These are phyloP conservation scores for Anthopleura xanthogrammica DNA, from an alignment of 92 coral and sea anemone genomes.

Conservation along the genomic window DNA sequence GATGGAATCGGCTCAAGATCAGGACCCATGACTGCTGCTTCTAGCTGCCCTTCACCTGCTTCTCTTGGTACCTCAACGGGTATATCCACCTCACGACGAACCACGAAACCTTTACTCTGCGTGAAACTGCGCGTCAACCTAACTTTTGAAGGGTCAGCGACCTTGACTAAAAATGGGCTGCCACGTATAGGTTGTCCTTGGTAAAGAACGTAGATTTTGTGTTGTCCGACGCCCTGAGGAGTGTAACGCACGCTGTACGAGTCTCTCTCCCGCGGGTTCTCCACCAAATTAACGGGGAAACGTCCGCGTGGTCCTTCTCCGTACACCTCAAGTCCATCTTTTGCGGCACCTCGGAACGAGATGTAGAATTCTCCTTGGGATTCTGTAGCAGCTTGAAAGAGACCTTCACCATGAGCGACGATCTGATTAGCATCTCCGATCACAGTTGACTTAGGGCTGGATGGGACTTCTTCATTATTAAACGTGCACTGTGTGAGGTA, in stretches of 20 bases:
- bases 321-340: constrained; percentile 79
- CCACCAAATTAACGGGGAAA: constrained; percentile 74
- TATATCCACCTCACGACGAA: constrained; percentile 80
- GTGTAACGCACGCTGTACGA: constrained; percentile 82
- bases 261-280: constrained; percentile 75
- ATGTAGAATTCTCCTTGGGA: constrained; percentile 77
- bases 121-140: neutral
- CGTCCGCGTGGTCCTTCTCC: constrained; percentile 93
- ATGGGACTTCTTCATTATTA: constrained; percentile 85
- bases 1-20: constrained; percentile 73
- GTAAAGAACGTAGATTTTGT: constrained; percentile 81
- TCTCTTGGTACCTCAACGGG: constrained; percentile 85
- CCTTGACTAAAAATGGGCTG: constrained; percentile 90
- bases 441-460: constrained; percentile 73
- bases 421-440: constrained; percentile 80
- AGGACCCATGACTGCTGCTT: constrained; percentile 77
- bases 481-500: constrained; percentile 73
- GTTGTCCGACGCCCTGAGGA: constrained; percentile 78
- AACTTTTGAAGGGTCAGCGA: constrained; percentile 43
- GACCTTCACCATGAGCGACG: constrained; percentile 89
- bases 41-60: constrained; percentile 93
- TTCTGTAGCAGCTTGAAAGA: constrained; percentile 54
- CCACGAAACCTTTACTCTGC: constrained; percentile 28
- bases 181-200: constrained; percentile 82
- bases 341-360: constrained; percentile 85